These are phyloP conservation scores for Paragorgia papillata DNA, from an alignment of 92 coral and sea anemone species.

Conservation along the genomic window DNA sequence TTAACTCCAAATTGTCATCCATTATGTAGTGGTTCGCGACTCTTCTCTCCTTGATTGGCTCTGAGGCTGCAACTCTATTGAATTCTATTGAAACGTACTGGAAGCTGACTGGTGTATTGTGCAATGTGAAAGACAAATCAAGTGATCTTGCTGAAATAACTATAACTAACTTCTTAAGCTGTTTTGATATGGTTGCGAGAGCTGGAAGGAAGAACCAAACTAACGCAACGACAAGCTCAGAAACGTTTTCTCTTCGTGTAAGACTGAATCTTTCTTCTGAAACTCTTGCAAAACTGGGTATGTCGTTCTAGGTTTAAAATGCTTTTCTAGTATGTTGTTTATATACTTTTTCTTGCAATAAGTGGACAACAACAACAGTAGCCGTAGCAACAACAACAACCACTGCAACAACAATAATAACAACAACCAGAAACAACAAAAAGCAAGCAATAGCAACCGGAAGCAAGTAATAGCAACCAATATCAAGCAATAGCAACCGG, in stretches of 20 bases:
- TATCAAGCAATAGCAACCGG: no score
- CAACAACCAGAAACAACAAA: no score
- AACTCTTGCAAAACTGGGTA: conserved; percentile 31
- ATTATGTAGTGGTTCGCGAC: conserved; percentile 72
- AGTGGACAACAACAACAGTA: no score
- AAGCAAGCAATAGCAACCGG: no score
- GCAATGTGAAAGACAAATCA: conserved; percentile 19
- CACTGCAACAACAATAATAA: no score
- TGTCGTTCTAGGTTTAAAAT: not conserved
- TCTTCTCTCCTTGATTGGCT: conserved; percentile 73
- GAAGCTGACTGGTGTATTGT: conserved; percentile 31
- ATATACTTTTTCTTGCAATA: not conserved
- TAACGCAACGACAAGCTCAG: not conserved
- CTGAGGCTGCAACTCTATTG: conserved; percentile 78
- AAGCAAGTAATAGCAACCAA: no score
- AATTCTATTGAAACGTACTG: conserved; percentile 53
- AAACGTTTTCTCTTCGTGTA: conserved; percentile 7
- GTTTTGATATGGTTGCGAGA: conserved; percentile 74
- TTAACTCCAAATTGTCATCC: no score
- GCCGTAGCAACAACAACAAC: no score
- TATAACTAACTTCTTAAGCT: conserved; percentile 79
- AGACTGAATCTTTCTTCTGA: conserved; percentile 34
- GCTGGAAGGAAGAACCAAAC: conserved; percentile 28
- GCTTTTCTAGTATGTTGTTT: no score
- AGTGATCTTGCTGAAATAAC: conserved; percentile 49